These are phyloP conservation scores for Pseudoips prasinana DNA, from an alignment of 2,888 invertebrate species.

Conservation along the genomic window DNA sequence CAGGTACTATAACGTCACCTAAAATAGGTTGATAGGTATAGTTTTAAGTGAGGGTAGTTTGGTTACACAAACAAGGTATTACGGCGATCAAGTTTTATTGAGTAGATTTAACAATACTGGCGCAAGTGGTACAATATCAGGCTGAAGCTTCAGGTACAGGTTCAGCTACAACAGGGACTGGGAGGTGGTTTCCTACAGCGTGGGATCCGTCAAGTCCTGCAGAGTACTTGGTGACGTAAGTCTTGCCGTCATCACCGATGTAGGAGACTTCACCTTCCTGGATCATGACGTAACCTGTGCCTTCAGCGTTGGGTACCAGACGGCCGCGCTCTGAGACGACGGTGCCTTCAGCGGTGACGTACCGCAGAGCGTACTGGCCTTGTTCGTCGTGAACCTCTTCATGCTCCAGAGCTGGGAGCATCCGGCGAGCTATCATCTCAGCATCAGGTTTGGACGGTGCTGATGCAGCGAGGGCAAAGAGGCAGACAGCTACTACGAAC, in stretches of 20 bases:
- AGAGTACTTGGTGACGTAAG: constrained; percentile 54
- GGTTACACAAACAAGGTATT: no score
- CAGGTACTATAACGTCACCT: constrained; percentile 21
- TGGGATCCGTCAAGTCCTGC: constrained; percentile 52
- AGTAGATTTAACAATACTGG: no score
- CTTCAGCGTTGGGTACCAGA: constrained; percentile 44
- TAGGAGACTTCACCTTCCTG: constrained; percentile 53
- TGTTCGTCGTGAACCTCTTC: constrained; percentile 49
- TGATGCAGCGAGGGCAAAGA: constrained; percentile 35
- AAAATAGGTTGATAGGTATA: no score
- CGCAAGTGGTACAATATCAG: no score
- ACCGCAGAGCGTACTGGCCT: constrained; percentile 54
- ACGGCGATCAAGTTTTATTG: no score
- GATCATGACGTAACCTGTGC: constrained; percentile 43
- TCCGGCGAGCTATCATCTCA: constrained; percentile 27
- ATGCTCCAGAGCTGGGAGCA: constrained; percentile 43
- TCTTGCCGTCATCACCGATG: constrained; percentile 53
- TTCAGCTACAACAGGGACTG: constrained; percentile 31
- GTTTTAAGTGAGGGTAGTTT: no score
- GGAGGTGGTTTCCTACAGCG: constrained; percentile 47
- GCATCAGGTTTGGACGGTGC: constrained; percentile 30
- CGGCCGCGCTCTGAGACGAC: constrained; percentile 51
- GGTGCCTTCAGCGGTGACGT: constrained; percentile 57
- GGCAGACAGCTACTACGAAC: constrained; percentile 36
- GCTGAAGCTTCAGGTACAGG: background rate